Base-by-base conservation (phyloP, 2,797 vertebrate genomes). In the Micromesistius poutassou region DNA sequence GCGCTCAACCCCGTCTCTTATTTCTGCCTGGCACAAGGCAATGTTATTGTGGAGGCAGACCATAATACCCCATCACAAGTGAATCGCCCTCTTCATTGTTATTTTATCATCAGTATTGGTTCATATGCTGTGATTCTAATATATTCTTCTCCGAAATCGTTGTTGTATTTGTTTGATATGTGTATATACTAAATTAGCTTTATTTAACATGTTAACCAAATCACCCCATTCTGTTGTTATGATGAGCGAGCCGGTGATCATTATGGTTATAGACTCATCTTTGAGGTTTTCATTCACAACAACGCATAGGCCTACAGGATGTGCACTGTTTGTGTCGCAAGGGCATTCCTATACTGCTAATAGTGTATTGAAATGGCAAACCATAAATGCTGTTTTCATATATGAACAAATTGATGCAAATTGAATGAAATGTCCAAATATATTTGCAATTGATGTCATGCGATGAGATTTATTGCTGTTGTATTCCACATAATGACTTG, bases 41-140 rank as follows among this genome's bases (percentile, higher is more conserved):
- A 82, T 86, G 84, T 87, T 85, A 84, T 90, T 76, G 30, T 74
- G 7, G 25, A 76, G 75, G 76, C 66, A 71, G 10, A 5, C 66
- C 33, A 28, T 74, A 46, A 2, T 76, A 31, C 22, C 13, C 75
- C 55, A 62, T n/a, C 46, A 22, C 2, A 55, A 55, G 46, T 22
- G 46, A 6, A 19, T 16, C 46, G 46, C 46, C 19, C 46, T n/a
- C 55, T 25, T 25, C 22, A 7, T n/a, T 62, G 46, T 62, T 62
- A 62, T 62, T n/a, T 25, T 62, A 62, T 7, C n/a, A 62, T 9
- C n/a, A n/a, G 55, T 25, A 22, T n/a, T 62, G 22, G 55, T 62
- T 62, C 6, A 25, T 13, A 62, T 62, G 55, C 46, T 22, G 22
- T 25, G 22, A 62, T 22, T 50, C 14, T 5, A 19, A 38, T 38